These are phyloP conservation scores for Protonemura montana DNA, from an alignment of 2,888 invertebrate species.

Conservation along the genomic window DNA sequence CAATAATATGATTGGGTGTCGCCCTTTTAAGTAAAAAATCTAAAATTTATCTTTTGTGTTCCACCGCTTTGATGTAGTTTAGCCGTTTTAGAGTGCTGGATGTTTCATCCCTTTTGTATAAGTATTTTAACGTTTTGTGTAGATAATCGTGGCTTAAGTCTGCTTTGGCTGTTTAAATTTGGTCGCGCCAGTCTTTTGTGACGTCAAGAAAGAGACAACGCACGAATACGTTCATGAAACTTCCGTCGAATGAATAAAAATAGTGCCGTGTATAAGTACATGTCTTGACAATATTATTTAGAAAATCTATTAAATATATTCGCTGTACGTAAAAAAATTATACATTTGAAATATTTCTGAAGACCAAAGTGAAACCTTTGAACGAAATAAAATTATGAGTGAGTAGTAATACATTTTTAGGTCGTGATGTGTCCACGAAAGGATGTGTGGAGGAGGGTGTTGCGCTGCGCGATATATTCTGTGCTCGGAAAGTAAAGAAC, in stretches of 20 bases:
- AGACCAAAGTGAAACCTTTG: not conserved
- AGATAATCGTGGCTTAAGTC: no score
- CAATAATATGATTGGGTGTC: no score
- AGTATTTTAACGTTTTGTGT: no score
- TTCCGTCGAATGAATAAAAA: not conserved
- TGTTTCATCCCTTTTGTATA: no score
- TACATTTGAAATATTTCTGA: not conserved
- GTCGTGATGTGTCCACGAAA: conserved; percentile 46
- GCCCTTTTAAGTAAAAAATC: no score
- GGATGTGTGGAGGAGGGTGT: conserved; percentile 44
- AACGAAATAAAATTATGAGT: not conserved
- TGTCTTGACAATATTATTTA: not conserved
- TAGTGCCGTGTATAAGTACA: not conserved
- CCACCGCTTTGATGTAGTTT: no score
- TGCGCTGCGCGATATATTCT: conserved; percentile 47
- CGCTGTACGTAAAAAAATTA: not conserved
- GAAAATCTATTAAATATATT: not conserved
- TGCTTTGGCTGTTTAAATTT: not conserved
- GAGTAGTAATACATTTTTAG: conserved; percentile 31
- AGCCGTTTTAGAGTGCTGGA: no score
- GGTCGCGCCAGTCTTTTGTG: not conserved
- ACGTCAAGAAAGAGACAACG: conserved; percentile 3
- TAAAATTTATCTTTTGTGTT: no score
- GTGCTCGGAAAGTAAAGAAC: conserved; percentile 39
- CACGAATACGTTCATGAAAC: not conserved